Conservation (phyloP, 1,140 invertebrate species). For the Drosophila tropicalis region DNA sequence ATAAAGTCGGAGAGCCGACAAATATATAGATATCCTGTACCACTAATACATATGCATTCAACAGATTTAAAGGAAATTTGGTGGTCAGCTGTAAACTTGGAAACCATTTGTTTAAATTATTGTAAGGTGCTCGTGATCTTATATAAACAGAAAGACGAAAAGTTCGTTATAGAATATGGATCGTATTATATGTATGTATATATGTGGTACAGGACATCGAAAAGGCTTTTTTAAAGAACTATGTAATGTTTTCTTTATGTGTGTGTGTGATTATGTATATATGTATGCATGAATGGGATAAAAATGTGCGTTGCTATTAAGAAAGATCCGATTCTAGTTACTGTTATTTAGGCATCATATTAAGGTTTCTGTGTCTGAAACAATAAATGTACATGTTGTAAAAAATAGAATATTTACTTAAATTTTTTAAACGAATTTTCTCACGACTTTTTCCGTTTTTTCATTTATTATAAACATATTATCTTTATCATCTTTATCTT, state of each 20-base stretch:
- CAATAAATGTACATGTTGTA: slow-evolving; percentile 34
- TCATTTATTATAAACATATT: slow-evolving; percentile 43
- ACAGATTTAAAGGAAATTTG: background rate
- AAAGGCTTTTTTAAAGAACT: slow-evolving; percentile 1
- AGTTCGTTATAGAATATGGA: background rate
- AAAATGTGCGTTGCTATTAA: slow-evolving; percentile 47
- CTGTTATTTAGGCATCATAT: slow-evolving; percentile 21
- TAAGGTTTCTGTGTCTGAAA: slow-evolving; percentile 48
- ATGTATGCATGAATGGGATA: slow-evolving; percentile 28
- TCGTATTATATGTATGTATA: background rate
- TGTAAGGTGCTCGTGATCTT: too few species aligned
- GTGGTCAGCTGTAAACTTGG: too few species aligned
- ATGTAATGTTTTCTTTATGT: slow-evolving; percentile 12
- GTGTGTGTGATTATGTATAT: slow-evolving; percentile 38
- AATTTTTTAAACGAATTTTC: slow-evolving; percentile 42
- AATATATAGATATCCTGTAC: background rate
- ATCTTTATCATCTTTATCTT: background rate
- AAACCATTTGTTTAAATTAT: too few species aligned
- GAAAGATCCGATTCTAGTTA: slow-evolving; percentile 24
- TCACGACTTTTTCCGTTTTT: slow-evolving; percentile 24
- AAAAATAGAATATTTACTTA: slow-evolving; percentile 47
- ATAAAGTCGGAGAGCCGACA: background rate
- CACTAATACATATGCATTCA: background rate
- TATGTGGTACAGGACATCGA: background rate
- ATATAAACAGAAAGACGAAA: background rate